These are phyloP conservation scores for Nasonia longicornis DNA, from an alignment of 1,140 invertebrate genomes.

Conservation along the genomic window DNA sequence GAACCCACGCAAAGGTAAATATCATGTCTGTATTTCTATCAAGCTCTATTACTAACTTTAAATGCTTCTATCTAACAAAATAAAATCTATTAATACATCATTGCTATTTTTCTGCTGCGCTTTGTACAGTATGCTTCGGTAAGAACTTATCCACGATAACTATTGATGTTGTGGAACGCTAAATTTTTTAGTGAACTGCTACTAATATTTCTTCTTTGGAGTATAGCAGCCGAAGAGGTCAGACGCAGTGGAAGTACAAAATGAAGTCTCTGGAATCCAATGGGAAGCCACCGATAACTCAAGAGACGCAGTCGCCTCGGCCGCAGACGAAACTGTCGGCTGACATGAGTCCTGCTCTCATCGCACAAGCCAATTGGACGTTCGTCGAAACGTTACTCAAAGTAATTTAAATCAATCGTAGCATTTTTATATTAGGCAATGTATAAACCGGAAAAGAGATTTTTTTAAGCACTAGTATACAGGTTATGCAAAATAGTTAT, in stretches of 20 bases:
- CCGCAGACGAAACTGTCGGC: slow-evolving; percentile 67
- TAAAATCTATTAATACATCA: slow-evolving; percentile 23
- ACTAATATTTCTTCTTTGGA: slow-evolving; percentile 36
- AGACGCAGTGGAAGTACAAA: slow-evolving; percentile 68
- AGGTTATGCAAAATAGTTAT: not conserved
- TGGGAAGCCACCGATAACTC: slow-evolving; percentile 59
- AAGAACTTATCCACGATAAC: slow-evolving; percentile 53
- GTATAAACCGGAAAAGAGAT: not conserved
- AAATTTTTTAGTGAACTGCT: not conserved
- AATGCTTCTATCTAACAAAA: slow-evolving; percentile 10
- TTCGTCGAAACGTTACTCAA: slow-evolving; percentile 97
- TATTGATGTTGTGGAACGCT: slow-evolving; percentile 41
- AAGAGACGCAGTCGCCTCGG: slow-evolving; percentile 67
- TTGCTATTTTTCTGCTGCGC: slow-evolving; percentile 46
- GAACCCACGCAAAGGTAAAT: slow-evolving; percentile 76
- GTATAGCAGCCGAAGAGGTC: slow-evolving; percentile 63
- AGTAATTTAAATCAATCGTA: slow-evolving; percentile 69
- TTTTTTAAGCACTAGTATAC: too few species aligned
- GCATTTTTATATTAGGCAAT: not conserved
- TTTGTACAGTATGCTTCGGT: slow-evolving; percentile 64
- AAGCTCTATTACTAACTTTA: slow-evolving; percentile 18
- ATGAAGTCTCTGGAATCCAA: slow-evolving; percentile 67
- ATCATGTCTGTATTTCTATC: not conserved
- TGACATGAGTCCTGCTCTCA: slow-evolving; percentile 83
- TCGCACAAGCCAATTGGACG: slow-evolving; percentile 97